A percentile compares a stretch with the other conserved stretches of the same genome.
Conservation (phyloP, 2,888 invertebrate genomes). For the Xestia c-nigrum region DNA sequence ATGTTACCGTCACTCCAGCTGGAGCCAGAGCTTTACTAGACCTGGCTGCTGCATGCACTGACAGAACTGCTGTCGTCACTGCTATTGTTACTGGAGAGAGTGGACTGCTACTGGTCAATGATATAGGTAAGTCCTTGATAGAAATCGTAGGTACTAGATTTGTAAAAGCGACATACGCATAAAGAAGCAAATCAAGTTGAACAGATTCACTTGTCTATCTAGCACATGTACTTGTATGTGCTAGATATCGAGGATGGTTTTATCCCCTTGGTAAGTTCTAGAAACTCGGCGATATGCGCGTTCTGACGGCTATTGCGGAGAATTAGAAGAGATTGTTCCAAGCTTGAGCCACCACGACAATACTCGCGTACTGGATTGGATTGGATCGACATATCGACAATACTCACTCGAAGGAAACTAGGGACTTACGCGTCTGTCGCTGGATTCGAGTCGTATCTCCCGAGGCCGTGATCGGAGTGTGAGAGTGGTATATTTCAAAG, state of each 20-base stretch:
- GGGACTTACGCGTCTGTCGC: neutral
- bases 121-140: conserved; percentile 85
- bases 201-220: neutral
- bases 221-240: too few relatives aligned
- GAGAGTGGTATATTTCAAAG: neutral
- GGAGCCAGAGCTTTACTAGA: conserved; percentile 90
- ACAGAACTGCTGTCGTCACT: conserved; percentile 82
- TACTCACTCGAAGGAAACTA: neutral
- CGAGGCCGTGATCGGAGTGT: neutral
- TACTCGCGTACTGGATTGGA: too few relatives aligned
- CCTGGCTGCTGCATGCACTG: conserved; percentile 74
- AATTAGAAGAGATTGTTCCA: neutral
- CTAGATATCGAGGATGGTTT: neutral
- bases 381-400: too few relatives aligned
- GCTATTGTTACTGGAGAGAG: conserved; percentile 78
- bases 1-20: conserved; percentile 93
- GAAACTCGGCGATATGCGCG: neutral
- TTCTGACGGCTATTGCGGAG: neutral
- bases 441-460: neutral
- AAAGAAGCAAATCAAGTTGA: neutral
- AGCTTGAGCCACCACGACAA: neutral
- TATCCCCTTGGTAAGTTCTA: neutral
- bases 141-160: neutral
- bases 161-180: neutral
- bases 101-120: conserved; percentile 90